Conservation (phyloP, 2,113 vertebrate genomes). For the Sceloporus undulatus region DNA sequence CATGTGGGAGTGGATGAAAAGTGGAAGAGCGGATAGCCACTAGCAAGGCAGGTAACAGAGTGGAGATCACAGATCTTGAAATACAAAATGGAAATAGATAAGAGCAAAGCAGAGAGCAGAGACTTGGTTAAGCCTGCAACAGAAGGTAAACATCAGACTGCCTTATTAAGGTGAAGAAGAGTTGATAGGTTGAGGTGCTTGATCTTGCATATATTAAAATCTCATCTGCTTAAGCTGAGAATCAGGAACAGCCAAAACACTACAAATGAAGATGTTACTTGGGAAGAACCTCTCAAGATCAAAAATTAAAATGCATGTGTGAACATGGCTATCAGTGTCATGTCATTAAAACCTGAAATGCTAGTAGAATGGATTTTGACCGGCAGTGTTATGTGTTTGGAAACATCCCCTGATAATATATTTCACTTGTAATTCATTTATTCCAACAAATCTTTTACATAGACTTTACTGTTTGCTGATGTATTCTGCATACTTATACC, state of each 20-base stretch:
- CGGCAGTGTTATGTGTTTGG: too few relatives aligned
- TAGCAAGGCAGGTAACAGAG: neutral
- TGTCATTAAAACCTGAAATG: neutral
- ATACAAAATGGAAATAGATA: too few relatives aligned
- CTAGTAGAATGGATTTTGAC: neutral
- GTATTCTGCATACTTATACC: neutral
- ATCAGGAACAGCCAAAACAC: neutral
- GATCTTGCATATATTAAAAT: neutral
- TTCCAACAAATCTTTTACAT: conserved; percentile 2
- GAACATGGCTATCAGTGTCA: neutral
- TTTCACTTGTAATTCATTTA: conserved; percentile 2
- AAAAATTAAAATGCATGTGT: neutral
- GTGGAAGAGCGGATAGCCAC: neutral
- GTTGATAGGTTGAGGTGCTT: neutral
- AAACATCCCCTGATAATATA: neutral
- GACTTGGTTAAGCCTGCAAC: neutral
- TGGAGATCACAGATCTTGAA: neutral
- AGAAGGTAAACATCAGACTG: neutral
- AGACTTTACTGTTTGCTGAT: neutral
- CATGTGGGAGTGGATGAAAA: neutral
- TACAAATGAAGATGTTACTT: too few relatives aligned
- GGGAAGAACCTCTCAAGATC: neutral
- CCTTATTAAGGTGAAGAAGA: neutral
- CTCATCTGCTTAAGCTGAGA: neutral
- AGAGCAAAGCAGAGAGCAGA: conserved; percentile 1